A percentile compares a stretch with the other conserved stretches of the same genome.
Evolutionary conservation across 2,113 vertebrate genomes (phyloP).

Genomic region (Indri indri): DNA sequence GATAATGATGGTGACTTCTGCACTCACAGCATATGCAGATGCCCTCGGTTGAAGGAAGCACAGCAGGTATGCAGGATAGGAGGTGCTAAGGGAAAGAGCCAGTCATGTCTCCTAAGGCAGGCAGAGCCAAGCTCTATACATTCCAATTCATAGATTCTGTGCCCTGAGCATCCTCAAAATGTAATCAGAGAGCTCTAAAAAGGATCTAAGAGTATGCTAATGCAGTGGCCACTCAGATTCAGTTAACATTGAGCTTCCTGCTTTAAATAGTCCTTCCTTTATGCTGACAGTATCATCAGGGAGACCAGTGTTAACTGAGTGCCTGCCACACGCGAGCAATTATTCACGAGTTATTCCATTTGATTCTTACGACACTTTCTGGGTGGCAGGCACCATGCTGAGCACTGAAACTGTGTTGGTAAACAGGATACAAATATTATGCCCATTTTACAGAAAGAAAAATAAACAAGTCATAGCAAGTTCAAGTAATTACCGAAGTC

Average conservation of each 20-base stretch:
- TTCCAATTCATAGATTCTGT: not conserved
- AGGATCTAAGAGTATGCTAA: not conserved
- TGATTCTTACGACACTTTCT: not conserved
- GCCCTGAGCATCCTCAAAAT: not conserved
- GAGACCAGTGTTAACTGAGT: not conserved
- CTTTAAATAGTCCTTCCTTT: not conserved
- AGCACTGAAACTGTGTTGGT: not conserved
- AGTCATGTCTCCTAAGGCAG: not conserved
- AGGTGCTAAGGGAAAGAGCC: not conserved
- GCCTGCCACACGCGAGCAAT: not conserved
- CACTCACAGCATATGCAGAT: not conserved
- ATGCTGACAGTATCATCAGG: not conserved
- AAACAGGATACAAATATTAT: not conserved
- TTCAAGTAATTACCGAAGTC: not conserved
- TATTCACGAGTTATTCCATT: not conserved
- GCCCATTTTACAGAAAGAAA: not conserved
- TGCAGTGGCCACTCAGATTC: not conserved
- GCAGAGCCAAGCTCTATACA: not conserved
- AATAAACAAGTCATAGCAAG: not conserved
- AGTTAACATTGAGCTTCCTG: not conserved
- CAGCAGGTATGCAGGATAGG: not conserved
- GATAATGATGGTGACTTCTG: not conserved
- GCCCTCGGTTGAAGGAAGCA: not conserved
- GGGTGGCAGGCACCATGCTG: not conserved
- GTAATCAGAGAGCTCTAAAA: not conserved